phyloP scores from a whole-genome alignment of 2,113 vertebrate species.

The Melanotaenia duboulayi region DNA sequence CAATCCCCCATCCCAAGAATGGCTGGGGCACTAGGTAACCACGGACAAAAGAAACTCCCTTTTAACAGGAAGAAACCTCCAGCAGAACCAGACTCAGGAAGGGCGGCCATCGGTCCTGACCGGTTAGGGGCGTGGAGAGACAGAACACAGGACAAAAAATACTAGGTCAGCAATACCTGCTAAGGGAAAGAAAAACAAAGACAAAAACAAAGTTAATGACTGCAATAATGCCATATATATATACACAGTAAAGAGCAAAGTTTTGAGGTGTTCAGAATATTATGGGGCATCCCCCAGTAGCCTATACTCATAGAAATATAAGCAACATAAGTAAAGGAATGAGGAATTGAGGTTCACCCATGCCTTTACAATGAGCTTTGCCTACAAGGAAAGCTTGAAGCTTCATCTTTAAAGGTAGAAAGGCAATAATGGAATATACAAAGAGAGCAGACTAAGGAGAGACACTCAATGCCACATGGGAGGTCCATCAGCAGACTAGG shows the following conservation, averaged over 20 bases:
- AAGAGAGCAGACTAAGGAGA: not conserved
- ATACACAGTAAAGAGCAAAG: not conserved
- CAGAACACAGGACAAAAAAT: slow-evolving; percentile 1
- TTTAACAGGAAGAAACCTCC: slow-evolving; percentile 27
- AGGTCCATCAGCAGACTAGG: not conserved
- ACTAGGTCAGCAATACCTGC: slow-evolving; percentile 5
- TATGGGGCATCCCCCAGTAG: not conserved
- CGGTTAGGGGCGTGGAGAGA: not conserved
- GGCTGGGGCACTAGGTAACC: not conserved
- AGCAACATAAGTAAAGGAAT: not conserved
- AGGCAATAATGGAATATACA: too few relatives aligned
- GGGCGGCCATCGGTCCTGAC: slow-evolving; percentile 7
- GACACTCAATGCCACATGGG: not conserved
- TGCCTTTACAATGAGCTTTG: not conserved
- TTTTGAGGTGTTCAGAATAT: not conserved
- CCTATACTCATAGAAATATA: too few relatives aligned
- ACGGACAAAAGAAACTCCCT: not conserved
- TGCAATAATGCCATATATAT: not conserved
- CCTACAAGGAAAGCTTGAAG: not conserved
- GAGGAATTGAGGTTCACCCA: not conserved
- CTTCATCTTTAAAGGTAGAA: too few relatives aligned
- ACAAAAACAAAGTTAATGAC: slow-evolving; percentile 1
- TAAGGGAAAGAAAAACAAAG: not conserved
- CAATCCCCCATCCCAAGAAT: not conserved
- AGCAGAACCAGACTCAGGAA: slow-evolving; percentile 7